Conservation (phyloP, 2,113 vertebrate genomes). For the Corvus moneduloides region DNA sequence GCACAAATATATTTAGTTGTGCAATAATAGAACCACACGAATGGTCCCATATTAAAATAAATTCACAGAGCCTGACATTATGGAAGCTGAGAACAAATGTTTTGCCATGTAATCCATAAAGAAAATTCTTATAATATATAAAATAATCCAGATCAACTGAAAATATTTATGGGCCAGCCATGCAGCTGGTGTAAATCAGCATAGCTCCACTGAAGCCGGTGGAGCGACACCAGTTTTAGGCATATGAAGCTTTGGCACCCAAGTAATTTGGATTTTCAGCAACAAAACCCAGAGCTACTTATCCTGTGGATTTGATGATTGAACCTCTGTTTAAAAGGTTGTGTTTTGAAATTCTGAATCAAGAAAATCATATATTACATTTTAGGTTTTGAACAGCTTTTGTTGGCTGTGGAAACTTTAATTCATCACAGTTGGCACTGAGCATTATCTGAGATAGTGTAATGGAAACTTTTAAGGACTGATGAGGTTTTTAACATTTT, state of each 20-base stretch:
- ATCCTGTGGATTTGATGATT: constrained; percentile 65
- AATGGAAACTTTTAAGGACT: constrained; percentile 58
- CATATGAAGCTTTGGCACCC: constrained; percentile 45
- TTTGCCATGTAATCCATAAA: constrained; percentile 55
- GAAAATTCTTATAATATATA: constrained; percentile 48
- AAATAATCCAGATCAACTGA: constrained; percentile 65
- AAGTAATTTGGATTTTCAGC: constrained; percentile 56
- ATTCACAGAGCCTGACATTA: constrained; percentile 27
- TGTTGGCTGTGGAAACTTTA: constrained; percentile 59
- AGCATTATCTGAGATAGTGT: constrained; percentile 56
- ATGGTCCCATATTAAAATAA: constrained; percentile 27
- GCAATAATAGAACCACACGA: neutral
- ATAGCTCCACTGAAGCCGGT: neutral
- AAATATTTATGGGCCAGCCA: constrained; percentile 48
- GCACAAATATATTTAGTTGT: neutral
- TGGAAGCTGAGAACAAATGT: constrained; percentile 57
- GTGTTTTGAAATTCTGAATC: constrained; percentile 47
- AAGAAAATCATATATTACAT: constrained; percentile 41
- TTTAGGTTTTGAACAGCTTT: constrained; percentile 37
- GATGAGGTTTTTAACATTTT: constrained; percentile 58
- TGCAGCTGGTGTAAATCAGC: constrained; percentile 65
- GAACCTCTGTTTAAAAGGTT: constrained; percentile 58
- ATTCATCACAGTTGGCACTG: constrained; percentile 54
- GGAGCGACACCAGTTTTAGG: constrained; percentile 9
- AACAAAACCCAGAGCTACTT: constrained; percentile 59